Conservation (phyloP, 2,797 vertebrate genomes). For the Nothura maculosa region DNA sequence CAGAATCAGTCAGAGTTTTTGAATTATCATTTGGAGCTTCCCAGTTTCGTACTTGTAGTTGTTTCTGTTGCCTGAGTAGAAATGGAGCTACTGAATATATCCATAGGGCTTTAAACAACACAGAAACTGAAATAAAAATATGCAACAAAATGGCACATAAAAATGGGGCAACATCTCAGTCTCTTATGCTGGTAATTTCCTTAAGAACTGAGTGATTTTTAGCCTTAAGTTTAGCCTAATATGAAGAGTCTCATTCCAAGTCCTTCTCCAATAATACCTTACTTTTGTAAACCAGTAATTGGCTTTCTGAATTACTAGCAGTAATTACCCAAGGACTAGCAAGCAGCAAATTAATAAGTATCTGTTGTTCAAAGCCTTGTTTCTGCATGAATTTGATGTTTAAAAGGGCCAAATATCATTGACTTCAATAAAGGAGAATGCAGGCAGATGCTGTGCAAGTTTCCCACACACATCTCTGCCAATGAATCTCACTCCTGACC, state of each 20-base stretch:
- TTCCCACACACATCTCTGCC: neutral
- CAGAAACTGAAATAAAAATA: neutral
- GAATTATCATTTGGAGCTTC: neutral
- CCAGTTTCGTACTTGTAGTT: neutral
- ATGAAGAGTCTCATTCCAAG: neutral
- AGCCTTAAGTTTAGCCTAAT: neutral
- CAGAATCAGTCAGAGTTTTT: neutral
- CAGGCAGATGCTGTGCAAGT: slow-evolving; percentile 10
- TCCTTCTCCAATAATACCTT: neutral
- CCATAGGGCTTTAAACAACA: neutral
- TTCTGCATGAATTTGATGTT: slow-evolving; percentile 7
- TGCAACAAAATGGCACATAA: neutral
- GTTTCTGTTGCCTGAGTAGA: neutral
- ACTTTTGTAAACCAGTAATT: neutral
- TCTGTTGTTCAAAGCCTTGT: neutral
- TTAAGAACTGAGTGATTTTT: neutral
- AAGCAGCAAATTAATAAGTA: neutral
- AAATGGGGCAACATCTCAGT: neutral
- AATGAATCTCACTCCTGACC: slow-evolving; percentile 16
- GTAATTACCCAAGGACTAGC: neutral
- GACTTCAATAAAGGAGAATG: slow-evolving; percentile 4
- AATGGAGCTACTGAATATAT: neutral
- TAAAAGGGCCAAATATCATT: neutral
- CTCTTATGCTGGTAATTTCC: neutral
- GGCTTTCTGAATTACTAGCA: neutral